Percentiles rank a stretch among this genome's conserved stretches.
These are phyloP conservation scores for Crocuta crocuta DNA, from an alignment of 2,113 vertebrate species.

Conservation along the genomic window DNA sequence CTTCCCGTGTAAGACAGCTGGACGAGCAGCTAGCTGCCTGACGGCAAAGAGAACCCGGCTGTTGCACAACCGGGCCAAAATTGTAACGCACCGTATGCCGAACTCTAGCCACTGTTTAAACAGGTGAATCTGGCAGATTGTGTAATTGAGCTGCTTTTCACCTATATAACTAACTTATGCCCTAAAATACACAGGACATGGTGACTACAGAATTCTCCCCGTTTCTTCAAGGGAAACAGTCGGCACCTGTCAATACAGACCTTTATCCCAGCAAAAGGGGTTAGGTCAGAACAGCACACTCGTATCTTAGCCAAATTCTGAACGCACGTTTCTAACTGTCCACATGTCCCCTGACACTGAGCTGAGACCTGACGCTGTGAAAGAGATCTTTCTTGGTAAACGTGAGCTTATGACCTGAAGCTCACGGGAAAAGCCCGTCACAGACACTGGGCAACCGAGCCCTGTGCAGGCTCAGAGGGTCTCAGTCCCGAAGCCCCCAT, in stretches of 20 bases:
- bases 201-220: constrained; percentile 60
- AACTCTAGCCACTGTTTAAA: not conserved
- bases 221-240: constrained; percentile 64
- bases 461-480: accelerated
- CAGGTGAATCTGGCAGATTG: constrained; percentile 41
- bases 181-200: constrained; percentile 18
- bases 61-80: accelerated
- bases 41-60: not conserved
- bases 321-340: not conserved
- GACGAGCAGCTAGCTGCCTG: not conserved
- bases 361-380: not conserved
- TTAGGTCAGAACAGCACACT: constrained; percentile 70
- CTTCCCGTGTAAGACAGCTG: accelerated
- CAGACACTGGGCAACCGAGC: not conserved
- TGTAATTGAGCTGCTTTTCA: constrained; percentile 64
- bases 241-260: constrained; percentile 60
- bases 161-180: constrained; percentile 50
- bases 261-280: constrained; percentile 63
- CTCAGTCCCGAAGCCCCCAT: accelerated
- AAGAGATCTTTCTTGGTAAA: no score
- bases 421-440: accelerated
- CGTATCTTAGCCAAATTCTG: constrained; percentile 1
- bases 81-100: constrained; percentile 40
- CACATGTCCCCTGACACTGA: not conserved
- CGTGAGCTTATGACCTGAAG: accelerated